Evolutionary conservation across 2,113 vertebrate genomes (phyloP), one percentile per base, ranked within the genome.

Genomic region (Columbina picui): DNA sequence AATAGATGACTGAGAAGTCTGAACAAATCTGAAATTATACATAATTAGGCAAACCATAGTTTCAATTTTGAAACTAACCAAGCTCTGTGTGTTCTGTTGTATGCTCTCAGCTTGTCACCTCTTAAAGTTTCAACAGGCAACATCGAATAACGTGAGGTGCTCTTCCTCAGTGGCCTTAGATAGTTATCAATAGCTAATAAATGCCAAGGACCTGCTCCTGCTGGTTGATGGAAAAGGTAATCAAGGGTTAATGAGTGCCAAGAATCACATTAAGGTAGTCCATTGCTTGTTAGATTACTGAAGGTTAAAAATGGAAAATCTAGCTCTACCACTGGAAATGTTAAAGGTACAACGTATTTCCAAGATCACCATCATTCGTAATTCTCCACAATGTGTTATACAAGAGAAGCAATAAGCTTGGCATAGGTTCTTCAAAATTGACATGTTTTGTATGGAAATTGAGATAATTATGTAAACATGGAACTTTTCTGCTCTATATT

Each of bases 221-320:
- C 65, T 80, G 32, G 34, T 57, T 96, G 50, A 93, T 96, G 59
- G 81, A 97, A 96, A 97, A 76, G 39, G 77, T 32, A 93, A 94
- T 91, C 86, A 96, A 87, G 59, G 87, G 63, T 97, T 96, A 97
- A 94, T 83, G 84, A 96, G 61, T 83, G 47, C 60, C 59, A 96
- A 61, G 50, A 94, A 95, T 87, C 70, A 79, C 81, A 82, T 17
- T 85, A 89, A 78, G 57, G 27, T 34, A 81, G 73, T 93, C 86
- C 65, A 84, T 76, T 94, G 38, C 55, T 87, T 96, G 55, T 68
- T 92, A 61, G 53, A 93, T 61, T 80, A 86, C 49, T 41, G 69
- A 69, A 95, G 68, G 34, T 92, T 96, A 94, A 97, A 96, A 94
- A 87, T 27, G 13, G 64, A 85, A 89, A 86, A 91, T 94, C 87